Percentiles rank a stretch among this genome's conserved stretches.
phyloP scores from a whole-genome alignment of 2,888 invertebrate genomes.

The Anticlea derivata region DNA sequence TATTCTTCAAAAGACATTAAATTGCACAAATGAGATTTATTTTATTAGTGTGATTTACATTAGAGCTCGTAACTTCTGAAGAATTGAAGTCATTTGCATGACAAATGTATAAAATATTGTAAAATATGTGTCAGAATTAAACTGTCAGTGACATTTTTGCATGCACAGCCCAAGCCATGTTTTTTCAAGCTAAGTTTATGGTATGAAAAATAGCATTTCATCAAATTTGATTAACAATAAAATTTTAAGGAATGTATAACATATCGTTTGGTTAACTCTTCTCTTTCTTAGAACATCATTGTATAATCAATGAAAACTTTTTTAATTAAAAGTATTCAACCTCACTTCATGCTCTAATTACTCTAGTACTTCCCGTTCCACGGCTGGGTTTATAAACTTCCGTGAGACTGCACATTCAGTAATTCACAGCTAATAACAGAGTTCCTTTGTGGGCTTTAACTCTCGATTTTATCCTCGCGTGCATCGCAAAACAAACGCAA shows the following conservation, averaged over 20 bases:
- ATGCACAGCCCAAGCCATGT: no score
- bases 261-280: no score
- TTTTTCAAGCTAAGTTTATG: no score
- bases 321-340: no score
- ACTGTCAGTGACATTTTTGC: no score
- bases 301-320: no score
- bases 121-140: no score
- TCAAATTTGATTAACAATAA: no score
- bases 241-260: no score
- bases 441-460: slow-evolving; percentile 11
- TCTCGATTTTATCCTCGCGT: slow-evolving; percentile 9
- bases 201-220: no score
- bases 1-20: slow-evolving; percentile 49
- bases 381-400: neutral
- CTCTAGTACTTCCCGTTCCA: neutral
- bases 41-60: slow-evolving; percentile 22
- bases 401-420: slow-evolving; percentile 11
- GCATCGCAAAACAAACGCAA: slow-evolving; percentile 12
- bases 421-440: slow-evolving; percentile 20
- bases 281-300: no score
- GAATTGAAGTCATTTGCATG: neutral
- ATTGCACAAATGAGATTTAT: slow-evolving; percentile 25
- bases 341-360: neutral
- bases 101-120: neutral
- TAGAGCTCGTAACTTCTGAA: slow-evolving; percentile 7